Evolutionary conservation across 2,113 vertebrate genomes (phyloP).

Genomic region (Gymnarchus niloticus): DNA sequence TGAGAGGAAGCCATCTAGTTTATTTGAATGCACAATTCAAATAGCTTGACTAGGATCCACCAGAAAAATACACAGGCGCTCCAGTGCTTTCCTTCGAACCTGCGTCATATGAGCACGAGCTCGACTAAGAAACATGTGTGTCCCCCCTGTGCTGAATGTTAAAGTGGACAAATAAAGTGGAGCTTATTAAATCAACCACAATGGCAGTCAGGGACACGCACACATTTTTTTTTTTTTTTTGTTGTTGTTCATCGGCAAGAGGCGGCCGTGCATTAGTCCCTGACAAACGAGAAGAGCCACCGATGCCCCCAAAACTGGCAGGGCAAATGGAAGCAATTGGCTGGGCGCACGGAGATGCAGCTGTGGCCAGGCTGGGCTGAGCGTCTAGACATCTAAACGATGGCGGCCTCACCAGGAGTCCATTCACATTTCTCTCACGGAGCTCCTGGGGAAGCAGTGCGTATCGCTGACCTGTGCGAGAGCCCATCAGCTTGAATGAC

Average conservation of each 20-base stretch:
- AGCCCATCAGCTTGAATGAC: constrained; percentile 39
- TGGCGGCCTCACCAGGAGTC: constrained; percentile 49
- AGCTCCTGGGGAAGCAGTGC: constrained; percentile 43
- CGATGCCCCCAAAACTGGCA: constrained; percentile 62
- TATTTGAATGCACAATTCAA: not conserved
- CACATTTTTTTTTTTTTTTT: not conserved
- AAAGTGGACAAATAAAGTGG: constrained; percentile 6
- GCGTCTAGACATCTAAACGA: constrained; percentile 47
- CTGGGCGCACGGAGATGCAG: constrained; percentile 65
- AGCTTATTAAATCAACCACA: not conserved
- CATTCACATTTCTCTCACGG: constrained; percentile 56
- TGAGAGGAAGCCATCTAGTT: not conserved
- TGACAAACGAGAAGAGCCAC: constrained; percentile 65
- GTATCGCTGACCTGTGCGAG: constrained; percentile 54
- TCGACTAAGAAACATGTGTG: not conserved
- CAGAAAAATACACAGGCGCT: not conserved
- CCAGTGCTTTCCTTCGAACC: not conserved
- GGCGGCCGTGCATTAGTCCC: constrained; percentile 30
- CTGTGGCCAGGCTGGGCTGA: constrained; percentile 62
- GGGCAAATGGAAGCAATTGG: constrained; percentile 78
- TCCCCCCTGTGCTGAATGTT: not conserved
- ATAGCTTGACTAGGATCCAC: not conserved
- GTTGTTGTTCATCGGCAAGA: constrained; percentile 20
- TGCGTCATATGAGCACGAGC: not conserved
- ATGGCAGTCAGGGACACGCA: constrained; percentile 5